phyloP scores from a whole-genome alignment of 2,888 invertebrate genomes.

The Pachycephus smyrnensis region DNA sequence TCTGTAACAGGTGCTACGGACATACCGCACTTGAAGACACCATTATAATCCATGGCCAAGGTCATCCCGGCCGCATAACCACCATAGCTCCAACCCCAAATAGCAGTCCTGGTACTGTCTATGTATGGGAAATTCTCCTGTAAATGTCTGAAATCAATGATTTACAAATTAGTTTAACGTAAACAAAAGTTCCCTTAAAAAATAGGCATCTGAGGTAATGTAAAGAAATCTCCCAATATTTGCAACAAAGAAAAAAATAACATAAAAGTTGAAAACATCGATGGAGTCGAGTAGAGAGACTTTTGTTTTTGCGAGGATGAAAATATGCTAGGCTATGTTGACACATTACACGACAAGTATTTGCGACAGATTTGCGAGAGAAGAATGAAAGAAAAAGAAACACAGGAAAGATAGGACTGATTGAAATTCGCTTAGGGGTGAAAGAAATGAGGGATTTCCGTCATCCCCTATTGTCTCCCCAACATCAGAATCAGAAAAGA shows the following conservation, averaged over 20 bases:
- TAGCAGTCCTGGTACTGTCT: conserved; percentile 84
- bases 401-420: too few relatives aligned
- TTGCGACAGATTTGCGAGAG: too few relatives aligned
- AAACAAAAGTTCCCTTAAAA: neutral
- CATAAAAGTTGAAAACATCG: too few relatives aligned
- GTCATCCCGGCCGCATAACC: conserved; percentile 93
- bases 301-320: too few relatives aligned
- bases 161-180: neutral
- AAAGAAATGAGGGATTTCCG: too few relatives aligned
- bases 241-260: neutral
- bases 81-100: conserved; percentile 99
- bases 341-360: too few relatives aligned
- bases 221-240: neutral
- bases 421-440: too few relatives aligned
- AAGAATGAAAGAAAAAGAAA: too few relatives aligned
- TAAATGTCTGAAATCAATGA: conserved; percentile 69
- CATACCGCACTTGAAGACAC: conserved; percentile 91
- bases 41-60: conserved; percentile 79
- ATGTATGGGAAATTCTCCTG: conserved; percentile 79
- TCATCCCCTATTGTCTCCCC: too few relatives aligned
- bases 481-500: too few relatives aligned
- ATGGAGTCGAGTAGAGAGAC: too few relatives aligned
- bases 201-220: neutral
- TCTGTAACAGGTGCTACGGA: conserved; percentile 97
- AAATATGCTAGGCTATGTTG: too few relatives aligned